A percentile compares a stretch with the other conserved stretches of the same genome.
These are phyloP conservation scores for Arizona elegans DNA, from an alignment of 2,113 vertebrate species.

Conservation along the genomic window DNA sequence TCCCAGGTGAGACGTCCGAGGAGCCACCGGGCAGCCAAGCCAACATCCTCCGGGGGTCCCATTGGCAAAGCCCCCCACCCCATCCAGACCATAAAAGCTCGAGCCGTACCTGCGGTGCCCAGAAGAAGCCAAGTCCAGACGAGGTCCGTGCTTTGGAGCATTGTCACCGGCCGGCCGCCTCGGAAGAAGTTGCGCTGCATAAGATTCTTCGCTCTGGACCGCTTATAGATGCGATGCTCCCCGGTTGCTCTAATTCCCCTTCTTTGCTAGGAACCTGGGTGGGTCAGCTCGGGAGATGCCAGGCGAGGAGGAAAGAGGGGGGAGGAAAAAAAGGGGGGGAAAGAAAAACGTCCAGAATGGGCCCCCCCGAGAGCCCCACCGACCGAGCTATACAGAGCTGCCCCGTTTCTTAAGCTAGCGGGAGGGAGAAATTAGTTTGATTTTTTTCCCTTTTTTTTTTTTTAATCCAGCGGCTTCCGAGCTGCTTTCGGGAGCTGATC, in stretches of 20 bases:
- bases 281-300: slow-evolving; percentile 31
- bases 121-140: slow-evolving; percentile 83
- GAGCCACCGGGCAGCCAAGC: not conserved
- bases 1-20: not conserved
- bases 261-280: slow-evolving; percentile 40
- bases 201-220: not conserved
- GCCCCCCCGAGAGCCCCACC: not conserved
- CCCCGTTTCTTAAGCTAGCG: not conserved
- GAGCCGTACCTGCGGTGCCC: slow-evolving; percentile 81
- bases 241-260: not conserved
- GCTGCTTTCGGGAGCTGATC: slow-evolving; percentile 78
- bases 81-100: not conserved
- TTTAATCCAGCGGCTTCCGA: slow-evolving; percentile 58
- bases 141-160: slow-evolving; percentile 82
- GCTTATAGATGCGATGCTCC: not conserved
- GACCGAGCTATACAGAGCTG: not conserved
- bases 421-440: slow-evolving; percentile 43
- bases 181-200: slow-evolving; percentile 55
- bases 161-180: slow-evolving; percentile 74
- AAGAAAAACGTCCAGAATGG: not conserved
- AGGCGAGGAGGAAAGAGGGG: not conserved
- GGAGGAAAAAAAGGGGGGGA: not conserved
- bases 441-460: not conserved
- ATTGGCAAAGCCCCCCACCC: not conserved
- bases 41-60: not conserved